Evolutionary conservation across 2,888 invertebrate species (phyloP), one percentile per base, ranked within the genome.

Genomic region (Cryptocephalus primarius): DNA sequence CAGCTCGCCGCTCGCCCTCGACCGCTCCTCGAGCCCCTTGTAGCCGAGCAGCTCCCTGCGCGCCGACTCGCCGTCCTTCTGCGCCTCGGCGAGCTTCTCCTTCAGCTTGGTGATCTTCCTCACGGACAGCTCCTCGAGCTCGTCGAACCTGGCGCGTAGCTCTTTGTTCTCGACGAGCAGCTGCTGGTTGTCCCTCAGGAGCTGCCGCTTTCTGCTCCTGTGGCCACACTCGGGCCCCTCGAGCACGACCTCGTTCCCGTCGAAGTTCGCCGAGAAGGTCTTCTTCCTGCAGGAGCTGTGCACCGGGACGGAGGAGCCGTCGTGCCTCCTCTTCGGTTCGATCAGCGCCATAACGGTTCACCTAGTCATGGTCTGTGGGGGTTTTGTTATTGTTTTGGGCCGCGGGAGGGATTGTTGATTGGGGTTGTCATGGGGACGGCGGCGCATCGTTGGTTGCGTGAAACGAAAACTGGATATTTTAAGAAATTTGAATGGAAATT

Each of bases 101-200:
- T 80, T 76, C 6, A 83, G 63, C 61, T 80, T 81, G 45, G 72
- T 63, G 60, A 83, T 75, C 56, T 79, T 83, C 56, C 78, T 76
- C 45, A 78, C 72, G 43, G 82, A 62, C 9, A 66, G 52, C 9
- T 66, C 63, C 45, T 70, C 66, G 9, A 63, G 63, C 22, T 74
- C 74, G 66, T 74, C 74, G 1, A 78, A 67, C 1, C 75, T 74
- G 1, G 68, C 69, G 9, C 74, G 67, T 1, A 79, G 63, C 32
- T 72, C 71, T 55, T 74, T 72, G 61, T 78, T 78, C 53, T 77
- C 76, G 56, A 71, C 70, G 0, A 66, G 67, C 1, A 79, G 62
- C 49, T 74, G 74, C 50, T 66, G 67, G 57, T 76, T 77, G 57
- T 78, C 77, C 46, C 74, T 75, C 33, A 65, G 67, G 32, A 76